Conservation (phyloP, 2,113 vertebrate species). For the Ctenodactylus gundi region DNA sequence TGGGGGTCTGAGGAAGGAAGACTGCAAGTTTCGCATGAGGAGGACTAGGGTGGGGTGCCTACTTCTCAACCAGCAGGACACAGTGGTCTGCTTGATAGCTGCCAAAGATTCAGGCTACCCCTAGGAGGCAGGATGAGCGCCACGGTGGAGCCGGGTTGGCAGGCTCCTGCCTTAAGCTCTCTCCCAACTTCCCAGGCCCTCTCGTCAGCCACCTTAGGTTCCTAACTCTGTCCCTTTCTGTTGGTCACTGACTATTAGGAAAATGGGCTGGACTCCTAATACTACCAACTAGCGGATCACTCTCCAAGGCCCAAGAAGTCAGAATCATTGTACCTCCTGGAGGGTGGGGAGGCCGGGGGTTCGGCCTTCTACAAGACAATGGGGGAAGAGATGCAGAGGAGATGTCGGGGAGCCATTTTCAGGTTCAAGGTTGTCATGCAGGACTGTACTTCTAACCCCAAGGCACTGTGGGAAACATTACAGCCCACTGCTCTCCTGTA, state of each 20-base stretch:
- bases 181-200: neutral
- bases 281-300: neutral
- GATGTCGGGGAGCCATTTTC: neutral
- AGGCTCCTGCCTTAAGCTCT: neutral
- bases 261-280: neutral
- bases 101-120: neutral
- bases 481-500: conserved; percentile 23
- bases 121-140: neutral
- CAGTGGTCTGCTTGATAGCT: neutral
- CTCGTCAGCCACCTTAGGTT: neutral
- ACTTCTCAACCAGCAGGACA: neutral
- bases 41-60: no score
- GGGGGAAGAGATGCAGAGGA: neutral
- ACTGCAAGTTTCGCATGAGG: no score
- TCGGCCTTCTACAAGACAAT: neutral
- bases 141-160: neutral
- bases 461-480: conserved; percentile 21
- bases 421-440: conserved; percentile 33
- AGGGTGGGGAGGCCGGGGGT: neutral
- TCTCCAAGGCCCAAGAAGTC: neutral
- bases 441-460: neutral
- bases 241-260: neutral
- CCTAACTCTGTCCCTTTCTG: neutral
- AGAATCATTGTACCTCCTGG: neutral
- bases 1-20: no score